Conservation (phyloP, 2,797 vertebrate species). For the Lithobates pipiens region DNA sequence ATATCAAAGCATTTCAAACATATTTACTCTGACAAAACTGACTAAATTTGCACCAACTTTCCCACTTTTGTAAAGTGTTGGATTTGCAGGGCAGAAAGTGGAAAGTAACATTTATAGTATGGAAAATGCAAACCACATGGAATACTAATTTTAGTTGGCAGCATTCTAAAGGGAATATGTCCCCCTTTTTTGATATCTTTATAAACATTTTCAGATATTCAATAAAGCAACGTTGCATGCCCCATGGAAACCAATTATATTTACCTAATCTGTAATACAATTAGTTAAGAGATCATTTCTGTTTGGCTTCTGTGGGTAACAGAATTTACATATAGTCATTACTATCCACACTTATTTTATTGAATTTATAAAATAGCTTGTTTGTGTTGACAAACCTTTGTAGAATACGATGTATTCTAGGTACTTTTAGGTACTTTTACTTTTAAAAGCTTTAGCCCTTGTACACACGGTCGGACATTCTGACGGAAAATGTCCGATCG, state of each 20-base stretch:
- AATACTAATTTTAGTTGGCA: neutral
- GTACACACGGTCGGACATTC: too few species aligned
- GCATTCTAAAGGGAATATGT: neutral
- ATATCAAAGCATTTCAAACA: neutral
- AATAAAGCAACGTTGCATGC: neutral
- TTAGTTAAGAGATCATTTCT: neutral
- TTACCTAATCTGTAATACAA: neutral
- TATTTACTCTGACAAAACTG: slow-evolving; percentile 7
- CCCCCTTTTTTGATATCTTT: neutral
- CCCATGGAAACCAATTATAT: neutral
- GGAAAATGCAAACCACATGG: neutral
- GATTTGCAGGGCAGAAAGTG: neutral
- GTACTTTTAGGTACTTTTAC: too few species aligned
- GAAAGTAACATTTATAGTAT: neutral
- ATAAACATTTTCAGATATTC: neutral
- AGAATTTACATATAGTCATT: neutral
- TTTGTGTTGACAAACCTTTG: too few species aligned
- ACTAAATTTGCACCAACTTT: slow-evolving; percentile 31
- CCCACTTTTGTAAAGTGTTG: slow-evolving; percentile 63
- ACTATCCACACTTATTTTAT: too few species aligned
- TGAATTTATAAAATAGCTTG: too few species aligned
- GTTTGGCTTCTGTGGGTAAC: too few species aligned
- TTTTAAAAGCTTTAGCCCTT: too few species aligned
- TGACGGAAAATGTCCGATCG: too few species aligned
- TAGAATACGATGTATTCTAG: too few species aligned